phyloP scores from a whole-genome alignment of 2,113 vertebrate species.

The Telmatochromis bifrenatus region DNA sequence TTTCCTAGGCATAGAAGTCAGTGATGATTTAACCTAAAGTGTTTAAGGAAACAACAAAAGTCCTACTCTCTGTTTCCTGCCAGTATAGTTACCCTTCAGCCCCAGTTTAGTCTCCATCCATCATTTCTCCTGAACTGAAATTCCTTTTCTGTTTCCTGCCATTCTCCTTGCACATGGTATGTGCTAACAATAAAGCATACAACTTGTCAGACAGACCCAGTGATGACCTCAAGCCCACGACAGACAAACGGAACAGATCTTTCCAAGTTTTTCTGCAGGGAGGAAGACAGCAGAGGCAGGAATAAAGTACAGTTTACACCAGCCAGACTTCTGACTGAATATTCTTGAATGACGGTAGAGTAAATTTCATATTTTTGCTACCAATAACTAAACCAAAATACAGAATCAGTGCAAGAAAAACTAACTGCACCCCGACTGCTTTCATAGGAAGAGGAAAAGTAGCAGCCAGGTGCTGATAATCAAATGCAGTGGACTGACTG shows the following conservation, averaged over 20 bases:
- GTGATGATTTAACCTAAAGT: background rate
- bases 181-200: background rate
- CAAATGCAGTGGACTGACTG: background rate
- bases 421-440: background rate
- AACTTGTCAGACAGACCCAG: background rate
- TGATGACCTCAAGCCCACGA: background rate
- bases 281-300: background rate
- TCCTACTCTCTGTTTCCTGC: background rate
- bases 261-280: background rate
- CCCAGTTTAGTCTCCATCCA: background rate
- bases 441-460: background rate
- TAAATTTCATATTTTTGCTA: background rate
- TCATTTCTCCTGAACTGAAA: background rate
- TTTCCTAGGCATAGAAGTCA: background rate
- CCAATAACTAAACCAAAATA: background rate
- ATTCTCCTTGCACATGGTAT: conserved; percentile 14
- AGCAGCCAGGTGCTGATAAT: background rate
- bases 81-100: background rate
- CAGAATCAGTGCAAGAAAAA: background rate
- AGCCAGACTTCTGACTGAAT: background rate
- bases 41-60: background rate
- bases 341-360: background rate
- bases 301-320: background rate
- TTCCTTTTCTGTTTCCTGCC: conserved; percentile 49
- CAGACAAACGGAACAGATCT: background rate